Evolutionary conservation across 2,797 vertebrate genomes (phyloP), one percentile per base, ranked within the genome.

Genomic region (Scomberomorus guttatus): DNA sequence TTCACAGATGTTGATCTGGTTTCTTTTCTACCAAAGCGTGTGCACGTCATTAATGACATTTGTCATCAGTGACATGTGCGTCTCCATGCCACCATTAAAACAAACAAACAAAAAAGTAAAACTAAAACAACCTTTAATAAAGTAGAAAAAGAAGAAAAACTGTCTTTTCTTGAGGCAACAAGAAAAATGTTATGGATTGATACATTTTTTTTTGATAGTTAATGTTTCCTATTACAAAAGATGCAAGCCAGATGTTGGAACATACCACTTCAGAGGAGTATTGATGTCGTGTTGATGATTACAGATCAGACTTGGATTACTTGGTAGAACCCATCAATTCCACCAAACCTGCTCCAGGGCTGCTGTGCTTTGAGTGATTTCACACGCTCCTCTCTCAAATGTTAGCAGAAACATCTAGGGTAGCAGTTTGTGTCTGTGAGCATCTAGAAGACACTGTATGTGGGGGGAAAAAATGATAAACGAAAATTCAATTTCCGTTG

Each of bases 401-500:
- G 32, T 63, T 54, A 77, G 46, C 73, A 78, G 65, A 81, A 62
- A 77, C 58, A 58, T 77, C 62, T 50, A 20, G 51, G 71, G 58
- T 44, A 72, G 69, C 61, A 24, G 62, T 56, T 84, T 54, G 46
- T 72, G 70, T 89, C 89, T 84, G 42, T 80, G 69, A 89, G 75
- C 72, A 87, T 89, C 80, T 67, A 27, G 39, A 85, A 75, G 66
- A 80, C 77, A 78, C 67, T 61, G 77, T 60, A 59, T 64, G 42
- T 79, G 62, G 57, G 46, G 46, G 18, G 51, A 76, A 79, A 78
- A 90, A 90, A 90, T 75, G 66, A 91, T 88, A 82, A 57, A 90
- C 90, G 79, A 85, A 90, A 91, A 91, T 90, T 89, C 77, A 88
- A 93, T 93, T 90, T 88, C 57, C 78, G 86, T 82, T 87, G 74